These are phyloP conservation scores for Formicarius rufipectus DNA, from an alignment of 2,113 vertebrate genomes.

Conservation along the genomic window DNA sequence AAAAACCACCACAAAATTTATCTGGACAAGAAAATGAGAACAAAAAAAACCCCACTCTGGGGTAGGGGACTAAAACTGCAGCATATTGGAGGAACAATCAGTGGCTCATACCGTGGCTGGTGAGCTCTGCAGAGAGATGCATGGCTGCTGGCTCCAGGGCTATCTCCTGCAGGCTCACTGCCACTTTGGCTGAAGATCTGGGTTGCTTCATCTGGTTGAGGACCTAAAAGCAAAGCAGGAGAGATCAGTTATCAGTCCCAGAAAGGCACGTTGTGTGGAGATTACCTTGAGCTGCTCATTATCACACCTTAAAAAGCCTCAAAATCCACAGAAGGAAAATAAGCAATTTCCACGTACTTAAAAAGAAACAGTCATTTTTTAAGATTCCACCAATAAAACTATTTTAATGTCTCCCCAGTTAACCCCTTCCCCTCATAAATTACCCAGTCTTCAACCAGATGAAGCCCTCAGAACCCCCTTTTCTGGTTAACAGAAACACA, in stretches of 20 bases:
- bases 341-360: neutral
- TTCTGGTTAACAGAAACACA: neutral
- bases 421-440: neutral
- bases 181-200: constrained; percentile 58
- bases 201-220: constrained; percentile 68
- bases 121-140: constrained; percentile 67
- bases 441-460: neutral
- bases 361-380: neutral
- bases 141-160: constrained; percentile 43
- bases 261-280: neutral
- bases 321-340: neutral
- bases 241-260: neutral
- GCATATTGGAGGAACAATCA: neutral
- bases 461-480: neutral
- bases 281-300: neutral
- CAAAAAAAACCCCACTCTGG: neutral
- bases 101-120: constrained; percentile 71
- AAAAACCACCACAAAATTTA: neutral
- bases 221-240: constrained; percentile 61
- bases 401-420: neutral
- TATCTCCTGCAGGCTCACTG: constrained; percentile 60
- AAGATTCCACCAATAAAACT: neutral
- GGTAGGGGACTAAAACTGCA: neutral
- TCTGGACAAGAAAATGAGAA: neutral
- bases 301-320: neutral